phyloP scores from a whole-genome alignment of 1,140 invertebrate genomes.

The Aphaenogaster rudis region DNA sequence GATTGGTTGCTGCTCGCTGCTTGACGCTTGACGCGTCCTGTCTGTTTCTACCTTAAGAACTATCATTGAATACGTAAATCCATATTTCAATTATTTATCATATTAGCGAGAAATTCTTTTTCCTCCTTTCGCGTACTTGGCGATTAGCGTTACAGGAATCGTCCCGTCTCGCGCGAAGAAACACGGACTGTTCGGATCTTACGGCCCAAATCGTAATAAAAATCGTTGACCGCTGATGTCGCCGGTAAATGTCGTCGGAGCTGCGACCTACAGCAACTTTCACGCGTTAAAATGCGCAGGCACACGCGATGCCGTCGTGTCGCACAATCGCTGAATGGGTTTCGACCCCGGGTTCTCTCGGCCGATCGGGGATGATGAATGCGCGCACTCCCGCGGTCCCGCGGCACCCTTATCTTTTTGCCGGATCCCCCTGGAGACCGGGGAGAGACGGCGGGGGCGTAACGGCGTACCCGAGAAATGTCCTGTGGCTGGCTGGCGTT shows the following conservation, averaged over 20 bases:
- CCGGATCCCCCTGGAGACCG: background rate
- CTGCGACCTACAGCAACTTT: slow-evolving; percentile 45
- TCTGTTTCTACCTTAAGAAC: background rate
- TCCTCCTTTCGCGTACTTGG: background rate
- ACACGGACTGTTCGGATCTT: background rate
- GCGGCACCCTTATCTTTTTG: slow-evolving; percentile 9
- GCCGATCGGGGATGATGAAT: slow-evolving; percentile 30
- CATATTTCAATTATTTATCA: background rate
- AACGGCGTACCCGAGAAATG: background rate
- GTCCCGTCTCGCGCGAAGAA: background rate
- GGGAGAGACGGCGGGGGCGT: background rate
- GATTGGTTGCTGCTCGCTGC: no score
- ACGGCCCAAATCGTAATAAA: background rate
- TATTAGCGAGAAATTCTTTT: background rate
- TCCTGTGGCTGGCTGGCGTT: background rate
- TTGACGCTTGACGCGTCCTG: no score
- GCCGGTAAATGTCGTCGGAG: background rate
- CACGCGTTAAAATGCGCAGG: slow-evolving; percentile 17
- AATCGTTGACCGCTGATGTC: background rate
- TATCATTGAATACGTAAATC: background rate
- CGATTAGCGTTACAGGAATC: background rate
- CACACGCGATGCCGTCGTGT: background rate
- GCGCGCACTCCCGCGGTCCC: background rate
- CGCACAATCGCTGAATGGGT: slow-evolving; percentile 36
- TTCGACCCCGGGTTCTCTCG: background rate